Conservation (phyloP, 2,113 vertebrate genomes). For the Prolemur simus region DNA sequence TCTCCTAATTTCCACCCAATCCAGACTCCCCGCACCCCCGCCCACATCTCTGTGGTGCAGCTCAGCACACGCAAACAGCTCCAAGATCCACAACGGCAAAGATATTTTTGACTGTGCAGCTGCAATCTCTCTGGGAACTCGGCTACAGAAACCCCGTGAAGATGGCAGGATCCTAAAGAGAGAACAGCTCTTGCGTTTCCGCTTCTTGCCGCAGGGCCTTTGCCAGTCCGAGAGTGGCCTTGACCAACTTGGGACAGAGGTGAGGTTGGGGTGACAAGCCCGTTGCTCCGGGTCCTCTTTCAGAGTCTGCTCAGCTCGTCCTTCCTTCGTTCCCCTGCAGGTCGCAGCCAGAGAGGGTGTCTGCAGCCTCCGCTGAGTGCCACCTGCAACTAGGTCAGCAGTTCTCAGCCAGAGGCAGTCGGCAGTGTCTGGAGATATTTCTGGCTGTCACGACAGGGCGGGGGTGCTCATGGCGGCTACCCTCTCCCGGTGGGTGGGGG, state of each 20-base stretch:
- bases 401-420: neutral
- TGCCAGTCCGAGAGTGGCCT: neutral
- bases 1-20: neutral
- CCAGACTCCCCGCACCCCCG: fast-evolving
- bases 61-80: neutral
- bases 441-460: neutral
- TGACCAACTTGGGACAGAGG: fast-evolving
- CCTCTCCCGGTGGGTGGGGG: neutral
- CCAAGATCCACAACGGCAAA: neutral
- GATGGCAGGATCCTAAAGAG: neutral
- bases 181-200: neutral
- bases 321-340: neutral
- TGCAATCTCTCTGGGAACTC: neutral
- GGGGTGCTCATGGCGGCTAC: neutral
- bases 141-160: neutral
- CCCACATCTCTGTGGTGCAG: neutral
- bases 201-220: neutral
- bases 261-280: fast-evolving
- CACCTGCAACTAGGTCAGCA: neutral
- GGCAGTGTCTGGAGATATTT: neutral
- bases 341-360: neutral
- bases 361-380: neutral
- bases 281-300: fast-evolving
- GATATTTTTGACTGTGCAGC: constrained; percentile 32
- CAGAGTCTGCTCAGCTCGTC: fast-evolving